Conservation (phyloP, 2,113 vertebrate genomes). For the Hippocampus abdominalis region DNA sequence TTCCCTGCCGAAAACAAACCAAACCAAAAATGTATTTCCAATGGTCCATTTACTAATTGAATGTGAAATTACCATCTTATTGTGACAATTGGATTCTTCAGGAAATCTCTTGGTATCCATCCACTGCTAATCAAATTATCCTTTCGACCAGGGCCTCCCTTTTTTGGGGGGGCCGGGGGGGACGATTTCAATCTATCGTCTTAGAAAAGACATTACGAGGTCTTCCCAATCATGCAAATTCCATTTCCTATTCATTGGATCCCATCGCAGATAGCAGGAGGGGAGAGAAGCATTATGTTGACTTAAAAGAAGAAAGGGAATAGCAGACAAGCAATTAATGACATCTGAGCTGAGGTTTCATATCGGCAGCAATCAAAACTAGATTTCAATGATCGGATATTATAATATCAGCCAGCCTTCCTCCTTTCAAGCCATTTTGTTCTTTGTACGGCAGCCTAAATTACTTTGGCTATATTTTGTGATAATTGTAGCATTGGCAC, state of each 20-base stretch:
- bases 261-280: background rate
- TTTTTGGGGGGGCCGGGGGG: background rate
- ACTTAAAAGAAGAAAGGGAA: conserved; percentile 46
- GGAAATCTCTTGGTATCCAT: conserved; percentile 36
- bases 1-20: background rate
- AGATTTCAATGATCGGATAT: conserved; percentile 58
- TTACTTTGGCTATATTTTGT: conserved; percentile 63
- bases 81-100: background rate
- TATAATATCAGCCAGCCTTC: conserved; percentile 41
- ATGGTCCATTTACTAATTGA: background rate
- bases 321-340: conserved; percentile 17
- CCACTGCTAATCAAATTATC: conserved; percentile 49
- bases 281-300: conserved; percentile 53
- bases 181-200: conserved; percentile 43
- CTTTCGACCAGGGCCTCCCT: conserved; percentile 43
- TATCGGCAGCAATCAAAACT: conserved; percentile 56
- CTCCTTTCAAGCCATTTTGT: conserved; percentile 32
- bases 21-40: background rate
- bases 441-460: conserved; percentile 47
- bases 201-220: conserved; percentile 41
- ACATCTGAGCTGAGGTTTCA: conserved; percentile 9
- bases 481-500: conserved; percentile 62
- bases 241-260: conserved; percentile 49
- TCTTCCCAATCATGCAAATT: conserved; percentile 40
- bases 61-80: background rate